Percentiles rank a stretch among this genome's conserved stretches.
These are phyloP conservation scores for Thecophora atra DNA, from an alignment of 2,888 invertebrate species.

Conservation along the genomic window DNA sequence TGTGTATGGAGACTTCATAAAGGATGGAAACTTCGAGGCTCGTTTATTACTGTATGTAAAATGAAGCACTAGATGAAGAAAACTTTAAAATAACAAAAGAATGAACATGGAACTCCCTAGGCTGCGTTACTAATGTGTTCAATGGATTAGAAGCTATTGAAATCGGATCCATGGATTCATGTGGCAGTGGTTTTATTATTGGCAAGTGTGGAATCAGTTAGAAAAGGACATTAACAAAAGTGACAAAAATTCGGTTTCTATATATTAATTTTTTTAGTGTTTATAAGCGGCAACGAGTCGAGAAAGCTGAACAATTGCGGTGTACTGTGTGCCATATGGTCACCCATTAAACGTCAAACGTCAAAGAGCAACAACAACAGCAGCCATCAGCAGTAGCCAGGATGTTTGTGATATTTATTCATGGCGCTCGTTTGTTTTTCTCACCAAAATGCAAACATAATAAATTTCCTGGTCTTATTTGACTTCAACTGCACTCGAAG, in stretches of 20 bases:
- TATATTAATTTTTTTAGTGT: too few relatives aligned
- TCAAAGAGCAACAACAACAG: not conserved
- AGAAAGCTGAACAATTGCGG: not conserved
- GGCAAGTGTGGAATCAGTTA: too few relatives aligned
- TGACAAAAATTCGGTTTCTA: too few relatives aligned
- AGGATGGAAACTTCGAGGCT: too few relatives aligned
- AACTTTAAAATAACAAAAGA: not conserved
- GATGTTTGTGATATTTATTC: conserved; percentile 22
- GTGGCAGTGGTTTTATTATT: too few relatives aligned
- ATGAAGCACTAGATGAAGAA: too few relatives aligned
- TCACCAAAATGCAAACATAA: conserved; percentile 25
- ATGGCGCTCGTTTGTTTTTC: conserved; percentile 21
- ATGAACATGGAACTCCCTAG: not conserved
- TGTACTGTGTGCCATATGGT: not conserved
- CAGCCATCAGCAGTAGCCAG: not conserved
- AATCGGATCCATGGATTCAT: too few relatives aligned
- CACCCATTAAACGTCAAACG: too few relatives aligned
- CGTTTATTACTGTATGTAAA: too few relatives aligned
- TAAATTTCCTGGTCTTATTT: conserved; percentile 8
- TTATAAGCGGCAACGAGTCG: not conserved
- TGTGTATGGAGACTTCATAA: too few relatives aligned
- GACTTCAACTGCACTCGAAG: conserved; percentile 4
- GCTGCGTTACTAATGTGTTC: not conserved
- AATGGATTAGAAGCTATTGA: not conserved
- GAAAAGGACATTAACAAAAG: too few relatives aligned